phyloP scores from a whole-genome alignment of 2,797 vertebrate genomes.

The Pagetopsis macropterus region DNA sequence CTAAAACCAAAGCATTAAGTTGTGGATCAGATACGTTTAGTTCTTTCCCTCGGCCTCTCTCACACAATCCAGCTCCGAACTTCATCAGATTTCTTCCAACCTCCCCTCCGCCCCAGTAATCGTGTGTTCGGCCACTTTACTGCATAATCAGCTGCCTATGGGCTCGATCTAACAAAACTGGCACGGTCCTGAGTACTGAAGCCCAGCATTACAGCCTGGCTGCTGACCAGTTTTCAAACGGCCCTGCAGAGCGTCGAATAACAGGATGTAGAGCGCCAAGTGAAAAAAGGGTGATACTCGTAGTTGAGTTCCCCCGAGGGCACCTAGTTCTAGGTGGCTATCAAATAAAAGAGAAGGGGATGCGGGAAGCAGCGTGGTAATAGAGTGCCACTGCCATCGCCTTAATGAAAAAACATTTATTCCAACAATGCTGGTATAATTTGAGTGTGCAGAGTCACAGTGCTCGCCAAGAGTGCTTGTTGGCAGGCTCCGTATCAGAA shows the following conservation, averaged over 20 bases:
- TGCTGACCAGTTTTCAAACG: slow-evolving; percentile 63
- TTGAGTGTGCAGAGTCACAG: slow-evolving; percentile 26
- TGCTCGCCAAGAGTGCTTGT: not conserved
- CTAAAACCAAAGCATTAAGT: not conserved
- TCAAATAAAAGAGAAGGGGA: slow-evolving; percentile 13
- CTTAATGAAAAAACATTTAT: slow-evolving; percentile 23
- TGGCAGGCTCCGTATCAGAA: slow-evolving; percentile 48
- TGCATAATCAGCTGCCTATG: slow-evolving; percentile 50
- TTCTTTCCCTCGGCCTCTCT: slow-evolving; percentile 7
- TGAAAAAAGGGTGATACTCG: slow-evolving; percentile 67
- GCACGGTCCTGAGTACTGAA: slow-evolving; percentile 43
- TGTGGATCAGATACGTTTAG: slow-evolving; percentile 27
- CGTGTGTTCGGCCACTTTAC: slow-evolving; percentile 27
- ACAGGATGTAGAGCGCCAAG: slow-evolving; percentile 75
- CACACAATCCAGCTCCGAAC: slow-evolving; percentile 24
- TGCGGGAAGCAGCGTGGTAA: slow-evolving; percentile 16
- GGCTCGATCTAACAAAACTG: slow-evolving; percentile 61
- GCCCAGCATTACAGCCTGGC: slow-evolving; percentile 71
- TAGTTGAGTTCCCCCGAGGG: slow-evolving; percentile 42
- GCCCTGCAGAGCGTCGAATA: slow-evolving; percentile 72
- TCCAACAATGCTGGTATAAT: not conserved
- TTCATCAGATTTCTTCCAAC: slow-evolving; percentile 40
- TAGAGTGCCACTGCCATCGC: not conserved
- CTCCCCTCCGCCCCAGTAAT: not conserved
- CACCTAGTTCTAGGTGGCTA: slow-evolving; percentile 21